Percentiles rank a stretch among this genome's conserved stretches.
phyloP scores from a whole-genome alignment of 2,888 invertebrate genomes.

The Caenorhabditis macrosperma region DNA sequence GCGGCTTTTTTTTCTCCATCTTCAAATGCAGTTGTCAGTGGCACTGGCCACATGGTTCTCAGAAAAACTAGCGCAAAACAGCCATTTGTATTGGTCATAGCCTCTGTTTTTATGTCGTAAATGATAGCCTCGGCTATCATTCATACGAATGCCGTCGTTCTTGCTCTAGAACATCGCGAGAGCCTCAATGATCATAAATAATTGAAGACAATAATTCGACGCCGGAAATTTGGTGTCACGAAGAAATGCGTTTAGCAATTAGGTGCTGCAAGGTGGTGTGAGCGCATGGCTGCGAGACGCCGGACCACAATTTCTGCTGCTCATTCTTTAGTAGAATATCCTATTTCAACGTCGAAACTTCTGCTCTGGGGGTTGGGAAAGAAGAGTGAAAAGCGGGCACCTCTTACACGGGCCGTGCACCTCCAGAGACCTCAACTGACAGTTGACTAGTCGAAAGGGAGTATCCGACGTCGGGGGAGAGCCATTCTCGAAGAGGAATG shows the following conservation, averaged over 20 bases:
- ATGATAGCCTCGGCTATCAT: not conserved
- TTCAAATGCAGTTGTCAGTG: conserved; percentile 33
- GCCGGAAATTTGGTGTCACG: not conserved
- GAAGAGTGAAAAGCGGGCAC: not conserved
- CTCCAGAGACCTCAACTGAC: conserved; percentile 9
- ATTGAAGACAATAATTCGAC: conserved; percentile 1
- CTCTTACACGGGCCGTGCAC: not conserved
- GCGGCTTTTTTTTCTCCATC: conserved; percentile 4
- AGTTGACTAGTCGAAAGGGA: conserved; percentile 9
- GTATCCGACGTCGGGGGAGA: not conserved
- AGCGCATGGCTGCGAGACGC: not conserved
- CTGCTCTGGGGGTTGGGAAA: not conserved
- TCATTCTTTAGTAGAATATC: conserved; percentile 40
- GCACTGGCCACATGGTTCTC: not conserved
- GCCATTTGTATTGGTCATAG: conserved; percentile 9
- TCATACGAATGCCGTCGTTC: not conserved
- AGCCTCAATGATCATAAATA: not conserved
- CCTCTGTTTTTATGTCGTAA: conserved; percentile 12
- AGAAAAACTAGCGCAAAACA: conserved; percentile 15
- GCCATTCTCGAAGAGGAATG: not conserved
- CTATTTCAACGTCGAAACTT: conserved; percentile 32
- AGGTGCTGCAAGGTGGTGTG: not conserved
- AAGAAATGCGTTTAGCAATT: conserved; percentile 3
- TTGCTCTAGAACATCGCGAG: not conserved
- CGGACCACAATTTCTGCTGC: conserved; percentile 2